Evolutionary conservation across 2,888 invertebrate genomes (phyloP).

Genomic region (Microplitis deprimator): DNA sequence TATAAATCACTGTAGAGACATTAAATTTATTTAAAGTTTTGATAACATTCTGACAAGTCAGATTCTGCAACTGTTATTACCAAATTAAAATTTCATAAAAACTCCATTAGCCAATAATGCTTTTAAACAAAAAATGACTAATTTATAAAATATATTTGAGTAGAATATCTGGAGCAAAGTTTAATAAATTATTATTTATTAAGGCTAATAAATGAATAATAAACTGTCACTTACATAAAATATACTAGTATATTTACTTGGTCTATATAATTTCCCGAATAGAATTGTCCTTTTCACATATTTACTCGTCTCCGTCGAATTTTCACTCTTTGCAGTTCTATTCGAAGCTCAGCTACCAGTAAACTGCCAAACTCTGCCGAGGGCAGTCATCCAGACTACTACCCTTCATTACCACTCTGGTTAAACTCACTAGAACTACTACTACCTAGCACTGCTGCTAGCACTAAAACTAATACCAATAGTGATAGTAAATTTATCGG

Average conservation of each 20-base stretch:
- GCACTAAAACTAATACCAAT: background rate
- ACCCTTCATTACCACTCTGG: slow-evolving; percentile 23
- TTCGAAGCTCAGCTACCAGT: slow-evolving; percentile 11
- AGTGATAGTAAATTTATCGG: background rate
- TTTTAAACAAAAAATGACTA: too few species aligned
- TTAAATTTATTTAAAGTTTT: too few species aligned
- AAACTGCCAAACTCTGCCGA: slow-evolving; percentile 29
- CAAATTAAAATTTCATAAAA: too few species aligned
- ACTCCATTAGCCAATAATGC: too few species aligned
- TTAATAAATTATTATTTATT: background rate
- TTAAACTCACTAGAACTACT: slow-evolving; percentile 17
- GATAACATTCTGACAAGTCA: too few species aligned
- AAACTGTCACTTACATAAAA: background rate
- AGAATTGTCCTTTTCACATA: background rate
- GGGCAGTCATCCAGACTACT: slow-evolving; percentile 18
- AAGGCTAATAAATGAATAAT: background rate
- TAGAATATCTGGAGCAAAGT: background rate
- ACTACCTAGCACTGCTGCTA: slow-evolving; percentile 3
- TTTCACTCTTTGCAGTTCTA: slow-evolving; percentile 26
- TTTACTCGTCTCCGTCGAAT: slow-evolving; percentile 28
- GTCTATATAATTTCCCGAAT: background rate
- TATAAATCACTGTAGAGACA: too few species aligned
- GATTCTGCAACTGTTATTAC: too few species aligned
- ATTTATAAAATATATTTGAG: too few species aligned
- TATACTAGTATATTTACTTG: background rate